These are phyloP conservation scores for Oscheius sp. DNA, from an alignment of 2,888 invertebrate genomes.

Conservation along the genomic window DNA sequence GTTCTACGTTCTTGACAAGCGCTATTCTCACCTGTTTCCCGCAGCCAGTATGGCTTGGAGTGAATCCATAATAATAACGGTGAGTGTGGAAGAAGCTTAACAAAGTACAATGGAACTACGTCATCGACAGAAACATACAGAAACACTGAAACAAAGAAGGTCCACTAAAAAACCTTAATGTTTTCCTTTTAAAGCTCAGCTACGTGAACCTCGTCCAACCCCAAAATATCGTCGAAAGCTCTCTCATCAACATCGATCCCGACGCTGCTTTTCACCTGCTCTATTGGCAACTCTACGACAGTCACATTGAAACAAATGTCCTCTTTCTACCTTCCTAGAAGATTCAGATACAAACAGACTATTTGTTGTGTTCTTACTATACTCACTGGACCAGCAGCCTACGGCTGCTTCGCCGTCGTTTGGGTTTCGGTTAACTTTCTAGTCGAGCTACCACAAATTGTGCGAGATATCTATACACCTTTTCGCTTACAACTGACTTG, in stretches of 20 bases:
- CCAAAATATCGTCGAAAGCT: not conserved
- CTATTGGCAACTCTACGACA: conserved; percentile 28
- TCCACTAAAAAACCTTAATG: no score
- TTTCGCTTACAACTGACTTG: no score
- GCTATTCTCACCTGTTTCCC: conserved; percentile 19
- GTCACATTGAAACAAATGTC: conserved; percentile 24
- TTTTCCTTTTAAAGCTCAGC: not conserved
- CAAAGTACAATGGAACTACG: not conserved
- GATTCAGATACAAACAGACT: not conserved
- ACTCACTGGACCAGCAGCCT: no score
- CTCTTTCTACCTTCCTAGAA: not conserved
- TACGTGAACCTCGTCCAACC: not conserved
- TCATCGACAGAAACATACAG: no score
- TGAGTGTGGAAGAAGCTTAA: not conserved
- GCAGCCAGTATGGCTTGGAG: conserved; percentile 21
- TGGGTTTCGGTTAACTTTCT: no score
- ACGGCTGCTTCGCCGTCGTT: no score
- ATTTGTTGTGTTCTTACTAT: not conserved
- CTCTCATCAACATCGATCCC: not conserved
- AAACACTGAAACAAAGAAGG: no score
- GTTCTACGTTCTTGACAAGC: conserved; percentile 9
- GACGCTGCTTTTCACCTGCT: conserved; percentile 10
- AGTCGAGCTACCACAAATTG: no score
- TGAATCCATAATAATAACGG: conserved; percentile 13
- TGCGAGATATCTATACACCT: no score